Percentiles rank a stretch among this genome's conserved stretches.
Evolutionary conservation across 2,113 vertebrate genomes (phyloP).

Genomic region (Tiliqua scincoides): DNA sequence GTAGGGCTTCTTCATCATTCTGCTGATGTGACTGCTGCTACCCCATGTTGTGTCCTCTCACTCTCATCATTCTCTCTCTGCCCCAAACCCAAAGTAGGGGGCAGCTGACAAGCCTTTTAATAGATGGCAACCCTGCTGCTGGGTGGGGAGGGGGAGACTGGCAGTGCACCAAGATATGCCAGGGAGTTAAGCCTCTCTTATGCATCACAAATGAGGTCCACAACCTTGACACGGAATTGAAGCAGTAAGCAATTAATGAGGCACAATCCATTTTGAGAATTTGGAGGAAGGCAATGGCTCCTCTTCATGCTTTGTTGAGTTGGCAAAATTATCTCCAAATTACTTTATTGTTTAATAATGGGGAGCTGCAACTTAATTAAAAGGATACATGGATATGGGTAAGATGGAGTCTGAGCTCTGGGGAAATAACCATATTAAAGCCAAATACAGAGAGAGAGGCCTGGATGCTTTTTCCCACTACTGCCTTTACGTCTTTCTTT

Average conservation of each 20-base stretch:
- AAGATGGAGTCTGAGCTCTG: conserved; percentile 7
- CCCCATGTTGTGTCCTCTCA: too few relatives aligned
- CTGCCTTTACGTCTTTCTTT: conserved; percentile 39
- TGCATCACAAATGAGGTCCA: neutral
- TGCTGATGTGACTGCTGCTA: too few relatives aligned
- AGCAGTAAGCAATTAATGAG: conserved; percentile 26
- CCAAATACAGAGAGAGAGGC: conserved; percentile 41
- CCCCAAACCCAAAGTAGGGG: too few relatives aligned
- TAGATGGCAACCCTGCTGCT: too few relatives aligned
- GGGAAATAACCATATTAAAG: conserved; percentile 44
- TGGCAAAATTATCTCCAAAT: conserved; percentile 40
- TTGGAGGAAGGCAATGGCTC: conserved; percentile 2
- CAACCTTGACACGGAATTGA: conserved; percentile 22
- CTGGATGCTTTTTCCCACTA: neutral
- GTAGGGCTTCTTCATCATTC: too few relatives aligned
- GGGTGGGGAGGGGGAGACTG: too few relatives aligned
- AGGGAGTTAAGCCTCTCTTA: neutral
- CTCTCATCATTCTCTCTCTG: too few relatives aligned
- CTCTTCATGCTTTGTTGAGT: conserved; percentile 44
- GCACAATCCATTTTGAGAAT: conserved; percentile 24
- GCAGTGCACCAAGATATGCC: conserved; percentile 2
- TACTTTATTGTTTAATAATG: conserved; percentile 52
- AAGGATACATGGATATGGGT: neutral
- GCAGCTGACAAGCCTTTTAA: too few relatives aligned
- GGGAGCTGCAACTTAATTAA: conserved; percentile 50